Evolutionary conservation across 2,797 vertebrate genomes (phyloP).

Genomic region (Propithecus deckenii): DNA sequence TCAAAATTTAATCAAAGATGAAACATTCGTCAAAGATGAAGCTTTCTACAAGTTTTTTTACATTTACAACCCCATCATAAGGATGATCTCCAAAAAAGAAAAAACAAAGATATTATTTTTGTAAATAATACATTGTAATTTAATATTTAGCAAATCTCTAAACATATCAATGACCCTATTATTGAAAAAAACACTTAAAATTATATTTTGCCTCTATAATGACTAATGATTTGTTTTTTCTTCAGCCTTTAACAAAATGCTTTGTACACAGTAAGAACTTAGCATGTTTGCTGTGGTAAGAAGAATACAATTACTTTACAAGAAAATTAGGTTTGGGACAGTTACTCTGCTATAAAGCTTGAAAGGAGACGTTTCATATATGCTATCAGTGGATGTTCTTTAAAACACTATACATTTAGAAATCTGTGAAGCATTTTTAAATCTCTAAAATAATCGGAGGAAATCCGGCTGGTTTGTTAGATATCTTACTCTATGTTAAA

Average conservation of each 20-base stretch:
- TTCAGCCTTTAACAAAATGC: not conserved
- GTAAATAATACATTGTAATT: not conserved
- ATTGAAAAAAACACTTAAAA: not conserved
- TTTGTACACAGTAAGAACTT: not conserved
- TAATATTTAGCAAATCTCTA: conserved; percentile 30
- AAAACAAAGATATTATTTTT: not conserved
- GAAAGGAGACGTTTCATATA: not conserved
- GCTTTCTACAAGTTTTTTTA: not conserved
- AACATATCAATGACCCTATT: not conserved
- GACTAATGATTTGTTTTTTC: not conserved
- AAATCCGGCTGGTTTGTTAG: not conserved
- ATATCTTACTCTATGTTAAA: not conserved
- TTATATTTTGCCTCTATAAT: not conserved
- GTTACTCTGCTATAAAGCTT: not conserved
- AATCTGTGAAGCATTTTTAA: not conserved
- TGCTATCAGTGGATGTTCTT: not conserved
- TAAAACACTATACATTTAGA: not conserved
- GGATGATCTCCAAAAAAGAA: not conserved
- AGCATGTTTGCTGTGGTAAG: not conserved
- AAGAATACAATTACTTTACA: not conserved
- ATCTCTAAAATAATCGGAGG: not conserved
- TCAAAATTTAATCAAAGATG: conserved; percentile 2
- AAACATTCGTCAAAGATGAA: not conserved
- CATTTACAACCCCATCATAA: not conserved
- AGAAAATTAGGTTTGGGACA: not conserved